These are phyloP conservation scores for Rattus rattus DNA, from an alignment of 2,113 vertebrate genomes.

Conservation along the genomic window DNA sequence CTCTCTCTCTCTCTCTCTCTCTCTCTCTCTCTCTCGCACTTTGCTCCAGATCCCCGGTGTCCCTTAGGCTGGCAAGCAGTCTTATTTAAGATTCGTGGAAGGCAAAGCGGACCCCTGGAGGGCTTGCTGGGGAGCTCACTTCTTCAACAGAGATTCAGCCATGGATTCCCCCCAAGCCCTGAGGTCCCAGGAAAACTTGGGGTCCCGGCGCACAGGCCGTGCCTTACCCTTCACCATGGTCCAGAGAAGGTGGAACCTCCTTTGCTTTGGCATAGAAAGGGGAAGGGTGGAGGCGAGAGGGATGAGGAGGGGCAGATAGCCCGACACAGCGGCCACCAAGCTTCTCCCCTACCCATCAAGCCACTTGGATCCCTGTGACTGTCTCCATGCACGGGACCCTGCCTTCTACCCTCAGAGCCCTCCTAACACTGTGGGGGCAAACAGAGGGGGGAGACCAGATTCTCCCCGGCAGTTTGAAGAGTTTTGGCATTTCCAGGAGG, in stretches of 20 bases:
- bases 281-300: neutral
- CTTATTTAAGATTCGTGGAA: neutral
- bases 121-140: neutral
- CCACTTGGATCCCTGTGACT: neutral
- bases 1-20: too few species aligned
- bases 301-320: neutral
- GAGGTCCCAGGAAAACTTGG: neutral
- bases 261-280: neutral
- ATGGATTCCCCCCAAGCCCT: neutral
- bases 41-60: neutral
- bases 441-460: conserved; percentile 79
- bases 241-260: neutral
- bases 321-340: neutral
- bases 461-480: conserved; percentile 96
- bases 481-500: conserved; percentile 95
- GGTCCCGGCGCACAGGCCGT: neutral
- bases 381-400: conserved; percentile 45
- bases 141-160: neutral
- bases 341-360: neutral
- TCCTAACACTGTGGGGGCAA: conserved; percentile 77
- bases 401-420: conserved; percentile 82
- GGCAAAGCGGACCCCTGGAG: neutral
- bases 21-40: too few species aligned
- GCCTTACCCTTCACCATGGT: neutral
- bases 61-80: neutral